These are phyloP conservation scores for Boloria selene DNA, from an alignment of 2,888 invertebrate species.

Conservation along the genomic window DNA sequence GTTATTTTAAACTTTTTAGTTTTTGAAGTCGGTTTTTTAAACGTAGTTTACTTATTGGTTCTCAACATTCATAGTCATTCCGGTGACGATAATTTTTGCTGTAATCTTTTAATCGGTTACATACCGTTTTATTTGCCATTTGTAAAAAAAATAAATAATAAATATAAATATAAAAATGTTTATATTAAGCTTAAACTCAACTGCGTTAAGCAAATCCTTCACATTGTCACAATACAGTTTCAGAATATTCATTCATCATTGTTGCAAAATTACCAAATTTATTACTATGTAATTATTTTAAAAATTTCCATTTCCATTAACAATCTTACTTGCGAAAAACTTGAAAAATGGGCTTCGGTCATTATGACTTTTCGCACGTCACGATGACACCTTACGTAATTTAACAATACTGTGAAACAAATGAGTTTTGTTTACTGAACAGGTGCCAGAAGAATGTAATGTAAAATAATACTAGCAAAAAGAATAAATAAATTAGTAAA, in stretches of 20 bases:
- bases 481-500: too few relatives aligned
- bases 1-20: too few relatives aligned
- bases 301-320: slow-evolving; percentile 26
- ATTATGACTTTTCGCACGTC: slow-evolving; percentile 30
- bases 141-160: too few relatives aligned
- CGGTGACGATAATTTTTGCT: too few relatives aligned
- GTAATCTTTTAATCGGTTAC: too few relatives aligned
- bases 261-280: neutral
- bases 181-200: neutral
- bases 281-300: slow-evolving; percentile 2
- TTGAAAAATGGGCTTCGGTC: slow-evolving; percentile 25
- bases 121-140: too few relatives aligned
- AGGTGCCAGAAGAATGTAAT: neutral
- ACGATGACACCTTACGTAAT: slow-evolving; percentile 26
- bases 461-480: too few relatives aligned
- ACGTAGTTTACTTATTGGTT: too few relatives aligned
- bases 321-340: slow-evolving; percentile 29
- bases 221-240: neutral
- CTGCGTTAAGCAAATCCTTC: too few relatives aligned
- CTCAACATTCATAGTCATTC: too few relatives aligned
- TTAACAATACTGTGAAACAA: slow-evolving; percentile 24
- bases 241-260: slow-evolving; percentile 1
- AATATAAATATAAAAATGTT: too few relatives aligned
- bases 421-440: slow-evolving; percentile 27
- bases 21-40: too few relatives aligned